A percentile compares a stretch with the other conserved stretches of the same genome.
Conservation (phyloP, 1,140 invertebrate species). For the Helicoverpa armigera region DNA sequence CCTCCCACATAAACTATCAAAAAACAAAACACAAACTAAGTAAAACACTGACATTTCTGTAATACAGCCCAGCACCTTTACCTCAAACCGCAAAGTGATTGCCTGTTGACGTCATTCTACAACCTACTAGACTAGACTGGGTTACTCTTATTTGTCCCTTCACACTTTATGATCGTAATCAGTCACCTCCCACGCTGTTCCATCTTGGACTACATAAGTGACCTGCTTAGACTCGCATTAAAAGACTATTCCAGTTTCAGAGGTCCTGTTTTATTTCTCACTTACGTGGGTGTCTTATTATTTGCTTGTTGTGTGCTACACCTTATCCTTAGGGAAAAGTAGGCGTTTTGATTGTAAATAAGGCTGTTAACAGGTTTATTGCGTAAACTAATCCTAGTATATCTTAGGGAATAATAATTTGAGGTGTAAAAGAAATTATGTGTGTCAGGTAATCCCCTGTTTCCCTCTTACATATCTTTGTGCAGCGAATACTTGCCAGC, state of each 20-base stretch:
- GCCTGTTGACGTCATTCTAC: slow-evolving; percentile 22
- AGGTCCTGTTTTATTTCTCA: neutral
- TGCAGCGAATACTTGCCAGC: neutral
- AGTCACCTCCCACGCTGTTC: neutral
- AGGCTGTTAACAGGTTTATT: too few species aligned
- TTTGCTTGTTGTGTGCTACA: too few species aligned
- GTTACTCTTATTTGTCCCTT: slow-evolving; percentile 9
- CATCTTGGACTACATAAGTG: slow-evolving; percentile 23
- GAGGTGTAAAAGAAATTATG: too few species aligned
- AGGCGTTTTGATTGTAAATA: too few species aligned
- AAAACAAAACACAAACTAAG: neutral
- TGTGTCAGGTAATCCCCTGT: too few species aligned
- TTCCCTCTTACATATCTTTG: too few species aligned
- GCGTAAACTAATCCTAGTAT: too few species aligned
- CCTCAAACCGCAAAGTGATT: slow-evolving; percentile 4
- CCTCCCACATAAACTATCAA: neutral
- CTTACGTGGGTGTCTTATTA: too few species aligned
- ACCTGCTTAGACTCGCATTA: neutral
- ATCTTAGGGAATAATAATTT: too few species aligned
- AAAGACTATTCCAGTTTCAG: neutral
- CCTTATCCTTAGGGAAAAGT: too few species aligned
- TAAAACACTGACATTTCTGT: slow-evolving; percentile 1
- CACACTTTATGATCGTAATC: slow-evolving; percentile 4
- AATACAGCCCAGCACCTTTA: neutral
- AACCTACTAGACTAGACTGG: neutral